phyloP scores from a whole-genome alignment of 2,888 invertebrate species.

The Tinea trinotella region DNA sequence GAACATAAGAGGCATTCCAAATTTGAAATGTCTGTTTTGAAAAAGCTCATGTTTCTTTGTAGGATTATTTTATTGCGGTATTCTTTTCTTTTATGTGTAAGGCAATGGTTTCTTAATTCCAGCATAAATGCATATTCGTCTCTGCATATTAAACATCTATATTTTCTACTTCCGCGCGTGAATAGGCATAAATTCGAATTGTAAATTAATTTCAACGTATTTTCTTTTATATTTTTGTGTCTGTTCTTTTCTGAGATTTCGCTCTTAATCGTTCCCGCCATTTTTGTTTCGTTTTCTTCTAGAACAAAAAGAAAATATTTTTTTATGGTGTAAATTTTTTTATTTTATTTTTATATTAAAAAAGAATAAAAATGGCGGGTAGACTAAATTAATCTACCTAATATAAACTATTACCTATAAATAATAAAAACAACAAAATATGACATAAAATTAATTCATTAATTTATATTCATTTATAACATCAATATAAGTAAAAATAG shows the following conservation, averaged over 20 bases:
- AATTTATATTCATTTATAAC: too few species aligned
- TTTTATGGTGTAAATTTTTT: too few species aligned
- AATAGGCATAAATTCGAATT: constrained; percentile 22
- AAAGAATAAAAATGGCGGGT: too few species aligned
- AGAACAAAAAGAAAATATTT: background rate
- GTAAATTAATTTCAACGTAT: constrained; percentile 19
- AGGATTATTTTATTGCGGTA: constrained; percentile 8
- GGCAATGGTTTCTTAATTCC: constrained; percentile 8
- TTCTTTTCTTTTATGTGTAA: constrained; percentile 11
- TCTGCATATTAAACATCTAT: constrained; percentile 20
- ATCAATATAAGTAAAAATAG: too few species aligned
- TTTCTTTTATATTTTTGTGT: background rate
- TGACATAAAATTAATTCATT: too few species aligned
- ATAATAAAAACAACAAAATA: too few species aligned
- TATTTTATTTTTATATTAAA: too few species aligned
- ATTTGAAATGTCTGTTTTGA: constrained; percentile 21
- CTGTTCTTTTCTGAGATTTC: background rate
- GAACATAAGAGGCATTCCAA: constrained; percentile 20
- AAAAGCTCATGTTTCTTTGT: background rate
- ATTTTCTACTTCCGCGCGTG: constrained; percentile 20
- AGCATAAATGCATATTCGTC: constrained; percentile 18
- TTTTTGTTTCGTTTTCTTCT: background rate
- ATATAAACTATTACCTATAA: too few species aligned
- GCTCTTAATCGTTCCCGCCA: background rate
- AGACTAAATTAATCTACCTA: too few species aligned